A percentile compares a stretch with the other conserved stretches of the same genome.
phyloP scores from a whole-genome alignment of 2,113 vertebrate genomes.

The Nycticryphes semicollaris region DNA sequence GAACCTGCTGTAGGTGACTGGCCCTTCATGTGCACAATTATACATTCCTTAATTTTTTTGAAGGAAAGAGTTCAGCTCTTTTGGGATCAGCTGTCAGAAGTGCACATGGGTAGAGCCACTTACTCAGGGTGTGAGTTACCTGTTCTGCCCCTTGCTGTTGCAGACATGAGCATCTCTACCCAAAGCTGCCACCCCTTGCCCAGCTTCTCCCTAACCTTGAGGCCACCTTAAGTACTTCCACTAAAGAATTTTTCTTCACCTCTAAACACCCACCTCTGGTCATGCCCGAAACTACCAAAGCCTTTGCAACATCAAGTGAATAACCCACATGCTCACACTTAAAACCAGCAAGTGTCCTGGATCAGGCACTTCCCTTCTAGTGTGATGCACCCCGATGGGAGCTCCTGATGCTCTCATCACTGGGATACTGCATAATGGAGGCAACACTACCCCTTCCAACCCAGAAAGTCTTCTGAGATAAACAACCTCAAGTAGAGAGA shows the following conservation, averaged over 20 bases:
- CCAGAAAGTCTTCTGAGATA: not conserved
- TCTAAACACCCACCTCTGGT: not conserved
- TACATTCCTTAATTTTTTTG: not conserved
- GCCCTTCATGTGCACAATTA: not conserved
- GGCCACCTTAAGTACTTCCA: not conserved
- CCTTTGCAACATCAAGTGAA: fast-evolving
- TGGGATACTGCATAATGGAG: fast-evolving
- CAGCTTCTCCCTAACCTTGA: not conserved
- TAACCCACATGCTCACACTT: not conserved
- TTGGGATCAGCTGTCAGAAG: not conserved
- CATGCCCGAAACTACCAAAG: not conserved
- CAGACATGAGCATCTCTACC: not conserved
- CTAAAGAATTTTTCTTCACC: fast-evolving
- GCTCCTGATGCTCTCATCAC: not conserved
- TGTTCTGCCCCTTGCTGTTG: not conserved
- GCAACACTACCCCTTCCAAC: not conserved
- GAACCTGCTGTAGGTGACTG: not conserved
- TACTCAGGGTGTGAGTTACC: too few species aligned
- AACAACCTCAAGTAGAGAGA: fast-evolving
- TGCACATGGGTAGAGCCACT: not conserved
- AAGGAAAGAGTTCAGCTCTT: not conserved
- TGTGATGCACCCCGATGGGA: fast-evolving
- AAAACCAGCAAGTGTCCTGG: fast-evolving
- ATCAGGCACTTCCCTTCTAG: not conserved
- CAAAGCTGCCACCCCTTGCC: not conserved